Evolutionary conservation across 2,797 vertebrate species (phyloP).

Genomic region (Sternotherus odoratus): DNA sequence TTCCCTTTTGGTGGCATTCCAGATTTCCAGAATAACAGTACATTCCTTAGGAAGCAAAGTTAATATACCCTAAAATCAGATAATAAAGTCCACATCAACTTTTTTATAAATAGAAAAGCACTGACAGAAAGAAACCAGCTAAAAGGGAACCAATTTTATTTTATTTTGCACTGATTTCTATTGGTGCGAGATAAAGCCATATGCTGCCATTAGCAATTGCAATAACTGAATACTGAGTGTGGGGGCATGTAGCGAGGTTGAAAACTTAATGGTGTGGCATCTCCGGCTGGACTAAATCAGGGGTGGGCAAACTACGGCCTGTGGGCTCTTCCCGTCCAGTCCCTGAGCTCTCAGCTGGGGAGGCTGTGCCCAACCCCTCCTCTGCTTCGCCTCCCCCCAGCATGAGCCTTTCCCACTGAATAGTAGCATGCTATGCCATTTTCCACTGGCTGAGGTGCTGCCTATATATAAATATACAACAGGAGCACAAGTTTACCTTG

Average conservation of each 20-base stretch:
- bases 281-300: too few species aligned
- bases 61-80: neutral
- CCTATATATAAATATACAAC: fast-evolving
- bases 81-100: neutral
- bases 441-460: neutral
- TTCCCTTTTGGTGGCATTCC: neutral
- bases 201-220: neutral
- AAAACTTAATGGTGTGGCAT: too few species aligned
- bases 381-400: too few species aligned
- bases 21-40: neutral
- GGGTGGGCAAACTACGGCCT: too few species aligned
- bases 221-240: neutral
- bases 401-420: too few species aligned
- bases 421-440: neutral
- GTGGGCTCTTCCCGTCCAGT: too few species aligned
- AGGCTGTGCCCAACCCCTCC: too few species aligned
- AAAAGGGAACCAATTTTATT: neutral
- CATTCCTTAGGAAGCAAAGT: neutral
- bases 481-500: neutral
- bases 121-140: fast-evolving
- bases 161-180: fast-evolving
- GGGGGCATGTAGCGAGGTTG: neutral
- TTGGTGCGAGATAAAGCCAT: neutral
- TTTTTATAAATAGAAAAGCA: neutral
- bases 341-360: too few species aligned